These are phyloP conservation scores for Meloidogyne chitwoodi DNA, from an alignment of 1,140 invertebrate species.

Conservation along the genomic window DNA sequence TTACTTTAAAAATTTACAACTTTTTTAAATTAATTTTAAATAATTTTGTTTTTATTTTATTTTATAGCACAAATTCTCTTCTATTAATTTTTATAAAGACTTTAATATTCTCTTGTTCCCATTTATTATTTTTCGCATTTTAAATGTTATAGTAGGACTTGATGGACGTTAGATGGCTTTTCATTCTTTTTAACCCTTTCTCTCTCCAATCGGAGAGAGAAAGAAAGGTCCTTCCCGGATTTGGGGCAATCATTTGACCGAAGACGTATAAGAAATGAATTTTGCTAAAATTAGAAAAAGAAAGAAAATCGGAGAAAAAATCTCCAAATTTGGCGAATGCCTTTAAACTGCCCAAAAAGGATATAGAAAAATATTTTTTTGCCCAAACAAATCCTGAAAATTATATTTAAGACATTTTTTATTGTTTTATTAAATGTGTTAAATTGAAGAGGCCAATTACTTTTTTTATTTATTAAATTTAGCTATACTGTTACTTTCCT, in stretches of 20 bases:
- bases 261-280: neutral
- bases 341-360: neutral
- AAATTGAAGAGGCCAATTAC: too few relatives aligned
- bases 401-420: neutral
- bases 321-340: neutral
- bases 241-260: neutral
- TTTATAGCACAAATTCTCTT: too few relatives aligned
- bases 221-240: neutral
- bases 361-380: neutral
- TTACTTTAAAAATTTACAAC: too few relatives aligned
- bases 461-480: too few relatives aligned
- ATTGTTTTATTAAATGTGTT: neutral
- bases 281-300: neutral
- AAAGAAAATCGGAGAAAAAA: neutral
- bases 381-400: neutral
- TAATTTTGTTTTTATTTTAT: too few relatives aligned
- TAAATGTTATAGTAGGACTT: too few relatives aligned
- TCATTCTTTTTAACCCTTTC: neutral
- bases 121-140: too few relatives aligned
- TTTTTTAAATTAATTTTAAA: too few relatives aligned
- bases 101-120: too few relatives aligned
- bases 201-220: neutral
- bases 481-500: too few relatives aligned
- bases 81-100: too few relatives aligned
- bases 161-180: neutral